A percentile compares a stretch with the other conserved stretches of the same genome.
Conservation (phyloP, 2,113 vertebrate species). For the Xiphophorus hellerii region DNA sequence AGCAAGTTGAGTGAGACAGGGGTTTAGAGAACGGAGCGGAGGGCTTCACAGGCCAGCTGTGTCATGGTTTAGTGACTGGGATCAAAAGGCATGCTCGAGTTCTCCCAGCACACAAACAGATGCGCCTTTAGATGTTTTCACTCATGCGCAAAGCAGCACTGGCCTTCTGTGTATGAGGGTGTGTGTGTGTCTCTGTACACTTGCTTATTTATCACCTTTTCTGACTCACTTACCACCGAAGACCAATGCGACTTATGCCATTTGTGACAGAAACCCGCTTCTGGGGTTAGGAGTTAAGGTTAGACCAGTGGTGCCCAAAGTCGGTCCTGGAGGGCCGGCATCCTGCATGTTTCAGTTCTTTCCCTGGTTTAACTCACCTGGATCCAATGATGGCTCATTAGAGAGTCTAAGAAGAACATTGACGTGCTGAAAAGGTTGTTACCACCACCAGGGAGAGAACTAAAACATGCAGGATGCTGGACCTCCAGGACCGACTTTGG, state of each 20-base stretch:
- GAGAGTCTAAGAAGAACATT: too few relatives aligned
- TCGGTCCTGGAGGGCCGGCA: too few relatives aligned
- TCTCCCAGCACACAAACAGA: constrained; percentile 23
- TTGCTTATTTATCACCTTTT: too few relatives aligned
- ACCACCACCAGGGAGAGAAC: too few relatives aligned
- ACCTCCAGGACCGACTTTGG: too few relatives aligned
- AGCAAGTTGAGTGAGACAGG: constrained; percentile 42
- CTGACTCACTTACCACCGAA: too few relatives aligned
- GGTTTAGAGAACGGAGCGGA: constrained; percentile 18
- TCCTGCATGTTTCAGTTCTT: too few relatives aligned
- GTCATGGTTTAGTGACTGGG: constrained; percentile 64
- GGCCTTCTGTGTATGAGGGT: background rate
- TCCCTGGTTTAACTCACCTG: too few relatives aligned
- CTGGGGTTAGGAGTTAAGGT: background rate
- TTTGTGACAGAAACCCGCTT: background rate
- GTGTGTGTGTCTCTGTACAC: background rate
- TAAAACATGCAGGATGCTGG: too few relatives aligned
- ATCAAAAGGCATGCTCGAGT: constrained; percentile 52
- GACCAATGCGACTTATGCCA: too few relatives aligned
- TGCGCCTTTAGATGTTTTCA: constrained; percentile 32
- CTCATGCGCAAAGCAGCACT: constrained; percentile 24
- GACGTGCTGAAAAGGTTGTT: too few relatives aligned
- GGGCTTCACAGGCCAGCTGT: constrained; percentile 61
- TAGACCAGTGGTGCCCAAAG: background rate
- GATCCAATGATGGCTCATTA: too few relatives aligned